Evolutionary conservation across 1,140 invertebrate species (phyloP).

Genomic region (Zophobas atratus): DNA sequence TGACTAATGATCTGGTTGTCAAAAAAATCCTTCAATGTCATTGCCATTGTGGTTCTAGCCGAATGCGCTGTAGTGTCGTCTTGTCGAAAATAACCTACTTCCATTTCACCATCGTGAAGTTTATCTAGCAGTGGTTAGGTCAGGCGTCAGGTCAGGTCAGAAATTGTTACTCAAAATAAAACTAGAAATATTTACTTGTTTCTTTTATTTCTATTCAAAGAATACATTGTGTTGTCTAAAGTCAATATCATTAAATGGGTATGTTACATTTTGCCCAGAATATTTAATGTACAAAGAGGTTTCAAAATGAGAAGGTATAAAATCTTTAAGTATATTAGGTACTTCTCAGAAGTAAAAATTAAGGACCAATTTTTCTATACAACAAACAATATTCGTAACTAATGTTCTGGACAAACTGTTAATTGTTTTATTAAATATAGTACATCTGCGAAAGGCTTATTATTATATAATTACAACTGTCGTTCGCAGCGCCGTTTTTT

Average conservation of each 20-base stretch:
- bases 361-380: constrained; percentile 56
- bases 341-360: constrained; percentile 63
- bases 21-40: too few species aligned
- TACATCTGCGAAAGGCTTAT: constrained; percentile 67
- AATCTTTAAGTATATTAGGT: constrained; percentile 56
- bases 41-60: too few species aligned
- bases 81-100: too few species aligned
- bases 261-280: constrained; percentile 67
- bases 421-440: constrained; percentile 64
- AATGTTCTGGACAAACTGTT: constrained; percentile 65
- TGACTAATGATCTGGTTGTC: too few species aligned
- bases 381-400: constrained; percentile 51
- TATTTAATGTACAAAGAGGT: constrained; percentile 54
- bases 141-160: neutral
- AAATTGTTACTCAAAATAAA: neutral
- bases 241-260: constrained; percentile 68
- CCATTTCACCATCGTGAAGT: too few species aligned
- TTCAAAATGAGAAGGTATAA: constrained; percentile 29
- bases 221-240: constrained; percentile 69
- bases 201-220: constrained; percentile 68
- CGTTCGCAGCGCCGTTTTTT: constrained; percentile 63
- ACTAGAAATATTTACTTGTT: constrained; percentile 11
- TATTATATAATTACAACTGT: constrained; percentile 64
- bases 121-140: too few species aligned
- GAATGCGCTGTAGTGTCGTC: too few species aligned